These are phyloP conservation scores for Nomada flava DNA, from an alignment of 2,888 invertebrate species.

Conservation along the genomic window DNA sequence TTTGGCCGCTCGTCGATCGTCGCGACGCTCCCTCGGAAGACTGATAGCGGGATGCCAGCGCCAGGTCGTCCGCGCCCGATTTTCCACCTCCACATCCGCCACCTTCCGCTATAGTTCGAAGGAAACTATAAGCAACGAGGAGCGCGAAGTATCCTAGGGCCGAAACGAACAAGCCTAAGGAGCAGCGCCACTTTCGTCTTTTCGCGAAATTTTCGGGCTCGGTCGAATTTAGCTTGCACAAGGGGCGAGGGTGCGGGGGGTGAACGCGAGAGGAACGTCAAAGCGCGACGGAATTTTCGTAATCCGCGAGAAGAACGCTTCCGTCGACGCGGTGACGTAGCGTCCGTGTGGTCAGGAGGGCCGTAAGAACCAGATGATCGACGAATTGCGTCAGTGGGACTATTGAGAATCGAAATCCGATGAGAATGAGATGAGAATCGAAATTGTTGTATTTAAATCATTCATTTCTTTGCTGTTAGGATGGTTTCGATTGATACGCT, in stretches of 20 bases:
- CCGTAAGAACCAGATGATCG: neutral
- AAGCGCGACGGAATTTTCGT: slow-evolving; percentile 48
- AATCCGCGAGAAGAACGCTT: slow-evolving; percentile 37
- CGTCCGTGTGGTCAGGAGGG: slow-evolving; percentile 41
- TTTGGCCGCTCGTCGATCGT: slow-evolving; percentile 69
- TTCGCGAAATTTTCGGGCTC: slow-evolving; percentile 63
- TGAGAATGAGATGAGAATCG: no score
- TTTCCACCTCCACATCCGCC: slow-evolving; percentile 71
- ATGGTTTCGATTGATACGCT: neutral
- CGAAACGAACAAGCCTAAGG: slow-evolving; percentile 15
- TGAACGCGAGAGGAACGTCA: slow-evolving; percentile 30
- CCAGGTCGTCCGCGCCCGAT: slow-evolving; percentile 68
- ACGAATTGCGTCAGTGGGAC: neutral
- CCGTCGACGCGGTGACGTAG: slow-evolving; percentile 55
- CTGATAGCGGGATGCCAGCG: slow-evolving; percentile 72
- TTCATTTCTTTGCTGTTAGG: neutral
- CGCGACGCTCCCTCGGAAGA: slow-evolving; percentile 75
- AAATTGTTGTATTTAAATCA: no score
- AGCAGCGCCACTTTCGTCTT: slow-evolving; percentile 65
- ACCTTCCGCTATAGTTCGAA: slow-evolving; percentile 57
- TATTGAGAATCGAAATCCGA: no score
- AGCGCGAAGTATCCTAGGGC: slow-evolving; percentile 42
- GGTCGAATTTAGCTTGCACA: slow-evolving; percentile 62
- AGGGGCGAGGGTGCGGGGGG: neutral
- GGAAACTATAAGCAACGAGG: slow-evolving; percentile 61